These are phyloP conservation scores for Sinhomidia bicolor DNA, from an alignment of 2,888 invertebrate species.

Conservation along the genomic window DNA sequence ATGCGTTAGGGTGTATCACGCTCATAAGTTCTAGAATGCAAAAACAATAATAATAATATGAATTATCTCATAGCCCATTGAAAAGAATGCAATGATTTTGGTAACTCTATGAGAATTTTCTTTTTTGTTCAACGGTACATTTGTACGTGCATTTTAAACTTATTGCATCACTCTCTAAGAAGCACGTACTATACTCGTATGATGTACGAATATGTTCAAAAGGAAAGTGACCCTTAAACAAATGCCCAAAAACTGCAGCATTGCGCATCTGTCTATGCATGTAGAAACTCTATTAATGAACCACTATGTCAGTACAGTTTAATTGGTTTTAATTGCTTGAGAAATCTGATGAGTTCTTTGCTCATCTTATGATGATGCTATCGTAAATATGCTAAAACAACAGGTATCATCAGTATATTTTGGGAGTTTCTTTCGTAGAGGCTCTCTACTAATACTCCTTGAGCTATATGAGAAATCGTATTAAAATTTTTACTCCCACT, in stretches of 20 bases:
- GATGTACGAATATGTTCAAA: too few species aligned
- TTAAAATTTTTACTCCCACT: too few species aligned
- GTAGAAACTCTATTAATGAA: constrained; percentile 40
- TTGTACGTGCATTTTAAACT: neutral
- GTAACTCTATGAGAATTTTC: too few species aligned
- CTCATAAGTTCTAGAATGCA: too few species aligned
- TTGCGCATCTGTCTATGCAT: neutral
- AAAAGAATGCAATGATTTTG: too few species aligned
- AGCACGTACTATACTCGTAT: too few species aligned
- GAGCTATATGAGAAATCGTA: too few species aligned
- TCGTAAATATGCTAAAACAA: neutral
- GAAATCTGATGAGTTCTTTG: constrained; percentile 45
- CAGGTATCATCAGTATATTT: neutral
- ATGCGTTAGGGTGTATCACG: too few species aligned
- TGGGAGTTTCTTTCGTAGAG: neutral
- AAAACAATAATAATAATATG: too few species aligned
- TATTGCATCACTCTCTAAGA: neutral
- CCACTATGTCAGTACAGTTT: constrained; percentile 39
- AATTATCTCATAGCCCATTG: too few species aligned
- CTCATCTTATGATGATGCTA: neutral
- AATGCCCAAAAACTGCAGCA: constrained; percentile 17
- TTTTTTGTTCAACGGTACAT: too few species aligned
- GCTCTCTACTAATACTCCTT: too few species aligned
- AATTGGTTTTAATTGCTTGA: constrained; percentile 52
- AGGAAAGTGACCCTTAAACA: constrained; percentile 23